Conservation (phyloP, 2,888 invertebrate genomes). For the Chydorus sphaericus region DNA sequence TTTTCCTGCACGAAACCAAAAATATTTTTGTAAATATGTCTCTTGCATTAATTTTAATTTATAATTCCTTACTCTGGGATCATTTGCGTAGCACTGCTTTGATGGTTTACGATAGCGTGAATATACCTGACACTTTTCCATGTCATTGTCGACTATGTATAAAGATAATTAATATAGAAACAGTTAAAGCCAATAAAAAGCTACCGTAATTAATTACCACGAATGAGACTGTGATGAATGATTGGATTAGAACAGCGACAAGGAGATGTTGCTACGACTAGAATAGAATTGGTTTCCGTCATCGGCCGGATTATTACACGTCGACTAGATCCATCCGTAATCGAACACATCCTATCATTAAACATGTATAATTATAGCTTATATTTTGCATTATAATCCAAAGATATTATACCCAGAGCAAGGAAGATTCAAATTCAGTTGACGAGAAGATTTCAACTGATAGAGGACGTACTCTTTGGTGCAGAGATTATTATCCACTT, state of each 20-base stretch:
- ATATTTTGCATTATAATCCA: neutral
- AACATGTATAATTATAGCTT: neutral
- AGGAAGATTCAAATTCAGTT: neutral
- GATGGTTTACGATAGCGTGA: neutral
- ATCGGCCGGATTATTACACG: neutral
- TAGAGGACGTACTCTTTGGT: conserved; percentile 1
- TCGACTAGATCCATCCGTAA: neutral
- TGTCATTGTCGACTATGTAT: neutral
- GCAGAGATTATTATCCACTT: neutral
- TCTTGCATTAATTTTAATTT: neutral
- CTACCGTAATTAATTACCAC: neutral
- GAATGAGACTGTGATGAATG: neutral
- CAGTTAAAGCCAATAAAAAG: neutral
- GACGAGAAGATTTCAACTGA: neutral
- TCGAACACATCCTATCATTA: neutral
- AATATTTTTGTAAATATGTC: neutral
- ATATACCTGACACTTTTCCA: neutral
- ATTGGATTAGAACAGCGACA: neutral
- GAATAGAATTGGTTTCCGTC: neutral
- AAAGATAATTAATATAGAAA: neutral
- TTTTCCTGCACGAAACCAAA: neutral
- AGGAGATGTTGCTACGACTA: neutral
- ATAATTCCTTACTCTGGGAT: neutral
- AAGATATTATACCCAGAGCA: neutral
- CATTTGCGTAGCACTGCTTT: neutral